Conservation (phyloP, 2,888 invertebrate species). For the Dasypolia templi region DNA sequence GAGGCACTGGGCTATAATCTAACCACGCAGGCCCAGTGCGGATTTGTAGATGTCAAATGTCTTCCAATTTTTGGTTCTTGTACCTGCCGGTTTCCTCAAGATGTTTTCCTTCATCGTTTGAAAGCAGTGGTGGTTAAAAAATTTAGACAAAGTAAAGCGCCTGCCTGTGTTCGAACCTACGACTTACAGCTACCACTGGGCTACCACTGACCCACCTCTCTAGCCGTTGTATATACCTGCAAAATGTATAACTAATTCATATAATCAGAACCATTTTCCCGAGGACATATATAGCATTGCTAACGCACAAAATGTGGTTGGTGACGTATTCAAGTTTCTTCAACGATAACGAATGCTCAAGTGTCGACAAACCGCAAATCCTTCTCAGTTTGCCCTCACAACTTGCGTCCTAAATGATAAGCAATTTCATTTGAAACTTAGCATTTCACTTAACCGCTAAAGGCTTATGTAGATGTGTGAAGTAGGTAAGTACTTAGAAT, state of each 20-base stretch:
- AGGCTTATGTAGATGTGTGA: constrained; percentile 29
- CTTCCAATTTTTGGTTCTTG: too few species aligned
- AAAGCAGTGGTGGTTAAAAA: too few species aligned
- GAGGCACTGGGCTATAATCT: too few species aligned
- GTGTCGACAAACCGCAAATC: constrained; percentile 39
- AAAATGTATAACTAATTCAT: neutral
- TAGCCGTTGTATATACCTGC: too few species aligned
- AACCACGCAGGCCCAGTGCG: too few species aligned
- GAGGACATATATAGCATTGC: constrained; percentile 12
- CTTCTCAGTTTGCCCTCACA: constrained; percentile 28
- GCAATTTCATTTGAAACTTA: constrained; percentile 50
- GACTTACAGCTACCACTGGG: too few species aligned
- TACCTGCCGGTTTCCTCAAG: too few species aligned
- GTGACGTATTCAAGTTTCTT: constrained; percentile 38
- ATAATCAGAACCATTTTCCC: neutral
- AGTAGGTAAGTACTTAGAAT: neutral
- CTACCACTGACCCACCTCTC: too few species aligned
- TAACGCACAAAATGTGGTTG: neutral
- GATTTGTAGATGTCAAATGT: too few species aligned
- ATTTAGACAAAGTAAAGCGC: too few species aligned
- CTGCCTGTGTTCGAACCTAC: too few species aligned
- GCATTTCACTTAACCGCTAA: constrained; percentile 35
- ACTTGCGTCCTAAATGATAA: constrained; percentile 44
- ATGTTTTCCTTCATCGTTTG: too few species aligned
- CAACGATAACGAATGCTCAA: constrained; percentile 41